A percentile compares a stretch with the other conserved stretches of the same genome.
These are phyloP conservation scores for Varecia variegata DNA, from an alignment of 2,797 vertebrate genomes.

Conservation along the genomic window DNA sequence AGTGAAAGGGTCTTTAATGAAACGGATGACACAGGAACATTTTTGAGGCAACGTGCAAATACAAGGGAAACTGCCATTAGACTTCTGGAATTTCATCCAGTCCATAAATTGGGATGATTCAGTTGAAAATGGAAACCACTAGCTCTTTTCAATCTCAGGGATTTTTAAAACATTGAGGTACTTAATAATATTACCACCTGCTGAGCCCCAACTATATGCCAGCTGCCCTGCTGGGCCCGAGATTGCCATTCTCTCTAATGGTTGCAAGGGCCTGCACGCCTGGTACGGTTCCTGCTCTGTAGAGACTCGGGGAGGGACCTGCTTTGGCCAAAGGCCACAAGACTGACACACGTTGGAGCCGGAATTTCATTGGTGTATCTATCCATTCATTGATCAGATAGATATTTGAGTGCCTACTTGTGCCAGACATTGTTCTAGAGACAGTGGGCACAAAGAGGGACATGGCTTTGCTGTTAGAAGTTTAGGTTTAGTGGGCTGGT, in stretches of 20 bases:
- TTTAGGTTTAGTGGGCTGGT: not conserved
- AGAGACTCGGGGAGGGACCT: not conserved
- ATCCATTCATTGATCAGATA: not conserved
- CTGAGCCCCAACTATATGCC: not conserved
- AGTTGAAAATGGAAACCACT: not conserved
- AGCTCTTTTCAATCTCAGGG: not conserved
- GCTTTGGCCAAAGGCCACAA: not conserved
- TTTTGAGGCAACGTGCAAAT: not conserved
- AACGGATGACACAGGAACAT: not conserved
- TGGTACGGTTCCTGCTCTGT: not conserved
- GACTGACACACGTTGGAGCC: accelerated
- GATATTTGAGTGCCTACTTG: not conserved
- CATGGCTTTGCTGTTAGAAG: not conserved
- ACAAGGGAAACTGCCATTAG: not conserved
- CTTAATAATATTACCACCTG: not conserved
- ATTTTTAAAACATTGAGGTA: not conserved
- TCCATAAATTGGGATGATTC: not conserved
- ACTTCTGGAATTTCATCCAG: not conserved
- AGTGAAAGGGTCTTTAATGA: not conserved
- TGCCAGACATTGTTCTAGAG: not conserved
- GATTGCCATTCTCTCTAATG: accelerated
- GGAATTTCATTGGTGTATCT: too few relatives aligned
- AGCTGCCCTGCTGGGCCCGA: not conserved
- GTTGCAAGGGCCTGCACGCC: accelerated
- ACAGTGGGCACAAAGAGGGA: not conserved